A percentile compares a stretch with the other conserved stretches of the same genome.
These are phyloP conservation scores for Uria aalge DNA, from an alignment of 2,113 vertebrate genomes.

Conservation along the genomic window DNA sequence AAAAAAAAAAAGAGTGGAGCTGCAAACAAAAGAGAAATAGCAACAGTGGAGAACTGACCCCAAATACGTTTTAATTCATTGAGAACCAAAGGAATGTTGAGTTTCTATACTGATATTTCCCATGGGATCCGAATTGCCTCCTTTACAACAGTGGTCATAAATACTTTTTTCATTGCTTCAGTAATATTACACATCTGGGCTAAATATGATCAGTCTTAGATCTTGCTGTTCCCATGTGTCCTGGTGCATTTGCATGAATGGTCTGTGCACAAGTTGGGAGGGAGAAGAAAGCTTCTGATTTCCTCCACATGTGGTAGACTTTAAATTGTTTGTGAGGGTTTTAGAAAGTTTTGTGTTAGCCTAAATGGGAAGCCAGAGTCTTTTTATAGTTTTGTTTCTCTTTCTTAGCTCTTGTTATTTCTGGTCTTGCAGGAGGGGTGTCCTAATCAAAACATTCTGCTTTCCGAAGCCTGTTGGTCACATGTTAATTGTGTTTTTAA, in stretches of 20 bases:
- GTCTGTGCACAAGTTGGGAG: background rate
- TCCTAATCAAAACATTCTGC: slow-evolving; percentile 25
- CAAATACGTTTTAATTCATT: background rate
- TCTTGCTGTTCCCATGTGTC: background rate
- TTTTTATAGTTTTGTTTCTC: slow-evolving; percentile 20
- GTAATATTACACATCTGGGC: background rate
- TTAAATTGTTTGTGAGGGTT: background rate
- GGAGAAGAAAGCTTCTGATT: background rate
- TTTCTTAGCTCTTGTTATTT: slow-evolving; percentile 22
- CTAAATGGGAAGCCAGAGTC: background rate
- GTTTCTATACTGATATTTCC: slow-evolving; percentile 7
- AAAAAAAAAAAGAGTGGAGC: background rate
- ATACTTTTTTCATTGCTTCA: background rate
- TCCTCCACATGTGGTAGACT: background rate
- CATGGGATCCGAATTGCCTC: background rate
- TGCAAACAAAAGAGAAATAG: background rate
- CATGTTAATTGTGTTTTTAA: background rate
- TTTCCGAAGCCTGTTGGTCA: background rate
- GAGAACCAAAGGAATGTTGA: background rate
- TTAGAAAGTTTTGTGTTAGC: background rate
- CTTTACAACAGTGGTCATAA: background rate
- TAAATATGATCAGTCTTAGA: background rate
- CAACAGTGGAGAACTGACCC: background rate
- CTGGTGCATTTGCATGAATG: background rate
- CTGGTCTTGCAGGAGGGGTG: background rate